Percentiles rank a stretch among this genome's conserved stretches.
Evolutionary conservation across 2,888 invertebrate species (phyloP).

Genomic region (Drosophila paranaensis): DNA sequence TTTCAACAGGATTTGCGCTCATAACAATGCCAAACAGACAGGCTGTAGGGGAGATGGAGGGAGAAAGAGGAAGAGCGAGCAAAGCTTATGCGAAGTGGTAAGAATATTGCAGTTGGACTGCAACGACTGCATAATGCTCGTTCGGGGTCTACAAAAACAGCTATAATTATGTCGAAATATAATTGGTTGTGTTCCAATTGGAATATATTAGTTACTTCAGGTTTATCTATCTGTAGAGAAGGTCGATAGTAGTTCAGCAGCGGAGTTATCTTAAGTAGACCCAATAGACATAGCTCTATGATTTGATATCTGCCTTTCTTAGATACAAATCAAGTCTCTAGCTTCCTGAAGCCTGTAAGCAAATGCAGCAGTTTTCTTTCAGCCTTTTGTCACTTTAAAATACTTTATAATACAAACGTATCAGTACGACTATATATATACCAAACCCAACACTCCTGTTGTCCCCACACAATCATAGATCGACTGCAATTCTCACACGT

Average conservation of each 20-base stretch:
- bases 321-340: too few species aligned
- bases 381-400: background rate
- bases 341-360: too few species aligned
- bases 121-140: background rate
- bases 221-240: background rate
- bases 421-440: background rate
- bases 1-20: constrained; percentile 29
- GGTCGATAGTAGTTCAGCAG: too few species aligned
- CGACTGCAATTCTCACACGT: background rate
- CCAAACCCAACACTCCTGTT: too few species aligned
- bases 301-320: too few species aligned
- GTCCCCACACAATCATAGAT: background rate
- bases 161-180: background rate
- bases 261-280: too few species aligned
- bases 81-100: background rate
- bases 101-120: background rate
- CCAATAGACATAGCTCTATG: too few species aligned
- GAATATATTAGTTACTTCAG: background rate
- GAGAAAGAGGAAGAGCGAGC: constrained; percentile 1
- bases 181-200: background rate
- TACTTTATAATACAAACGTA: background rate
- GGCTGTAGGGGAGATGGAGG: background rate
- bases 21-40: constrained; percentile 5
- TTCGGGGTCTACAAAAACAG: background rate
- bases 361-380: too few species aligned